Evolutionary conservation across 2,113 vertebrate genomes (phyloP).

Genomic region (Oxygymnocypris stewartii): DNA sequence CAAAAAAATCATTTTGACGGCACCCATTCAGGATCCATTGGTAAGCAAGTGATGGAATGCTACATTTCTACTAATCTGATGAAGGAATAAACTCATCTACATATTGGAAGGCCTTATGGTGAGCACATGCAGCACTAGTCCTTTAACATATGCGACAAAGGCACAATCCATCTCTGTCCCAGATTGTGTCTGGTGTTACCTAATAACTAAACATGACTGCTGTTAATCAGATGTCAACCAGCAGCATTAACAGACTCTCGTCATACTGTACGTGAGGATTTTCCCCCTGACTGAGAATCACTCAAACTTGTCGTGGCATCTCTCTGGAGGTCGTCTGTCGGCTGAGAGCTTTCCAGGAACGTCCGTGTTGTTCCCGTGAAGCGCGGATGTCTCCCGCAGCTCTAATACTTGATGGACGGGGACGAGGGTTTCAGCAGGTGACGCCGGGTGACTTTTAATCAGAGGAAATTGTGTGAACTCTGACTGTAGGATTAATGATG

Average conservation of each 20-base stretch:
- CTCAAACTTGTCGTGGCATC: not conserved
- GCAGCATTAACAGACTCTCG: not conserved
- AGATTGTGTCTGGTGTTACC: not conserved
- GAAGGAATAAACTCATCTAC: too few species aligned
- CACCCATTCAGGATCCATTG: too few species aligned
- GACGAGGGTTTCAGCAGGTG: constrained; percentile 1
- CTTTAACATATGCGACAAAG: not conserved
- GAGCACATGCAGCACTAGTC: too few species aligned
- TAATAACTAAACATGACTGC: not conserved
- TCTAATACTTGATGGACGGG: not conserved
- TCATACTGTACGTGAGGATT: constrained; percentile 11
- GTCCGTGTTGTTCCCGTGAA: not conserved
- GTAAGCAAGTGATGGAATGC: too few species aligned
- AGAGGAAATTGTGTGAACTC: constrained; percentile 23
- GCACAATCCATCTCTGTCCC: not conserved
- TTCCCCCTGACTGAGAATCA: not conserved
- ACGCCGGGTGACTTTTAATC: constrained; percentile 17
- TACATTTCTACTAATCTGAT: too few species aligned
- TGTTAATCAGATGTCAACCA: not conserved
- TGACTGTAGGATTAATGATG: constrained; percentile 35
- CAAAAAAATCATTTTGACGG: too few species aligned
- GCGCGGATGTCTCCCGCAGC: not conserved
- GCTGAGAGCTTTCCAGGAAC: not conserved
- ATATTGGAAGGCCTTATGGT: too few species aligned
- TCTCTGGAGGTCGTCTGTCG: not conserved